phyloP scores from a whole-genome alignment of 2,797 vertebrate genomes.

The Labroides dimidiatus region DNA sequence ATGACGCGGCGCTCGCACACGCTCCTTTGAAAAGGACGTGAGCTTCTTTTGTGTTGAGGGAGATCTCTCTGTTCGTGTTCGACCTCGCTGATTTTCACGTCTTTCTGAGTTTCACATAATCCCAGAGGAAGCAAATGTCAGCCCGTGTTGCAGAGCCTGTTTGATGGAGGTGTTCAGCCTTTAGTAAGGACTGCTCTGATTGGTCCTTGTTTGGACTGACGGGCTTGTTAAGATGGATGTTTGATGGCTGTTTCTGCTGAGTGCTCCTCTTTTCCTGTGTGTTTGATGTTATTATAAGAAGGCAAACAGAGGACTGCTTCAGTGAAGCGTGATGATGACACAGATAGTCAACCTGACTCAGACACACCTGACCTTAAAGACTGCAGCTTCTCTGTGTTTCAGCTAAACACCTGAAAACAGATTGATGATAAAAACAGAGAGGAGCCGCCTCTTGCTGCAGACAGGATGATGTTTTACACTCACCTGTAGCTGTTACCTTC shows the following conservation, averaged over 20 bases:
- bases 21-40: background rate
- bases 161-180: background rate
- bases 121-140: constrained; percentile 3
- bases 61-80: constrained; percentile 8
- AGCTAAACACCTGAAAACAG: too few species aligned
- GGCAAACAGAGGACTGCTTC: background rate
- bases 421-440: too few species aligned
- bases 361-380: too few species aligned
- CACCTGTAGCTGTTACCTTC: background rate
- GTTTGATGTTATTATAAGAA: background rate
- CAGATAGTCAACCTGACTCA: constrained; percentile 4
- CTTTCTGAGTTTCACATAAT: constrained; percentile 7
- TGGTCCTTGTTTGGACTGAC: background rate
- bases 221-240: background rate
- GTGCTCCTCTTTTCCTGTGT: background rate
- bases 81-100: constrained; percentile 26
- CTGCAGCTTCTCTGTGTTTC: too few species aligned
- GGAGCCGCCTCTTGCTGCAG: too few species aligned
- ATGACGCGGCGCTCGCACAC: constrained; percentile 2
- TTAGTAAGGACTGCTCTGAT: background rate
- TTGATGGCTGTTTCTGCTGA: background rate
- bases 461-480: too few species aligned
- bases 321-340: background rate
- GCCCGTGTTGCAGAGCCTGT: background rate
- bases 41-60: constrained; percentile 12